These are phyloP conservation scores for Oxyura jamaicensis DNA, from an alignment of 2,113 vertebrate species.

Conservation along the genomic window DNA sequence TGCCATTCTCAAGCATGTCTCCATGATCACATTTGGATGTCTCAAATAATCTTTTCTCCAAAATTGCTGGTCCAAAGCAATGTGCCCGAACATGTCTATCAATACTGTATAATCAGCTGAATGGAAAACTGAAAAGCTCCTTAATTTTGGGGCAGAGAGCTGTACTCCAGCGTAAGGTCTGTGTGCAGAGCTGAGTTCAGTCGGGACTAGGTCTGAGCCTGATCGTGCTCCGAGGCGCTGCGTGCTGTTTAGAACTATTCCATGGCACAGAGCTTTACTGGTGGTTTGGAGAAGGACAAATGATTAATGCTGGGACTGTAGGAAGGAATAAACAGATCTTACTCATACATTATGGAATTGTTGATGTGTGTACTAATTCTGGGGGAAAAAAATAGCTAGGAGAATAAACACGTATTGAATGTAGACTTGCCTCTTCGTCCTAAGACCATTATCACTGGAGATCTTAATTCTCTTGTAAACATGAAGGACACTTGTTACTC, in stretches of 20 bases:
- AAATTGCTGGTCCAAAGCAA: background rate
- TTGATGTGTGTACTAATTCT: slow-evolving; percentile 43
- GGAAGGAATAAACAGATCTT: slow-evolving; percentile 63
- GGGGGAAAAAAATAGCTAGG: slow-evolving; percentile 8
- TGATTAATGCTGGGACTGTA: slow-evolving; percentile 31
- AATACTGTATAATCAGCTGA: background rate
- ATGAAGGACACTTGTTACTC: slow-evolving; percentile 4
- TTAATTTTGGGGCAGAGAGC: background rate
- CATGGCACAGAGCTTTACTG: background rate
- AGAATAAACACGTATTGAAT: slow-evolving; percentile 44
- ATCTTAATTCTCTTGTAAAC: slow-evolving; percentile 48
- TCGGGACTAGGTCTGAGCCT: background rate
- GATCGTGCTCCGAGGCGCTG: background rate
- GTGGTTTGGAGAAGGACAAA: slow-evolving; percentile 28
- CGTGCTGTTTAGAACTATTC: slow-evolving; percentile 5
- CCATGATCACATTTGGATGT: background rate
- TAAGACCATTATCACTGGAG: slow-evolving; percentile 1
- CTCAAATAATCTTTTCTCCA: background rate
- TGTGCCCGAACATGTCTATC: background rate
- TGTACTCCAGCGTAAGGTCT: background rate
- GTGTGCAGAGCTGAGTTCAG: background rate
- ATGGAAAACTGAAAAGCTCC: background rate
- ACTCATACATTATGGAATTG: slow-evolving; percentile 45
- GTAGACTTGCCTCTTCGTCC: slow-evolving; percentile 50
- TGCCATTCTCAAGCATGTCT: background rate